Conservation (phyloP, 2,888 invertebrate genomes). For the Oscheius sp. region DNA sequence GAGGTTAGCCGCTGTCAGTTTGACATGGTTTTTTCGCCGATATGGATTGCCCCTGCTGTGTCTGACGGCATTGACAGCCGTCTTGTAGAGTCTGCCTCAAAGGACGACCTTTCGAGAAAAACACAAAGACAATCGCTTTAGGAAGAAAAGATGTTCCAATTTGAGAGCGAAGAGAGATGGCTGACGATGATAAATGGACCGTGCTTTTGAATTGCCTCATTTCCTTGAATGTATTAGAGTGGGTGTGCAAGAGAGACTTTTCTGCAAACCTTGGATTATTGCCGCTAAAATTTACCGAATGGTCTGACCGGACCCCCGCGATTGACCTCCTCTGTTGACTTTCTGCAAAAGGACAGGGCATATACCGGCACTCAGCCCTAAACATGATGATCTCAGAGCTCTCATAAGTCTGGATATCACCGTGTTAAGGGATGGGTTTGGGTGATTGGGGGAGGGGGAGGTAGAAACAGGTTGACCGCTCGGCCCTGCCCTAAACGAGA, state of each 20-base stretch:
- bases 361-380: slow-evolving; percentile 20
- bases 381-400: slow-evolving; percentile 30
- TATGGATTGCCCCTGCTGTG: not conserved
- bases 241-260: too few species aligned
- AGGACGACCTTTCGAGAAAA: slow-evolving; percentile 11
- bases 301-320: too few species aligned
- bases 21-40: slow-evolving; percentile 24
- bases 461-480: not conserved
- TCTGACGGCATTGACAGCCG: slow-evolving; percentile 15
- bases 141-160: not conserved
- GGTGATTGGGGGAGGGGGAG: not conserved
- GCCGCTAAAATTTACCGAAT: too few species aligned
- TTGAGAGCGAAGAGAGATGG: not conserved
- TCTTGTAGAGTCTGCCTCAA: not conserved
- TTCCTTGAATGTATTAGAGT: too few species aligned
- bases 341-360: too few species aligned
- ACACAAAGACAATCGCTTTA: slow-evolving; percentile 14
- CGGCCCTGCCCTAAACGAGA: slow-evolving; percentile 22
- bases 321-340: too few species aligned
- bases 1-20: not conserved
- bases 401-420: slow-evolving; percentile 20
- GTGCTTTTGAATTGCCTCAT: too few species aligned
- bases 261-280: too few species aligned
- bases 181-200: not conserved
- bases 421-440: slow-evolving; percentile 18